Percentiles rank a stretch among this genome's conserved stretches.
Conservation (phyloP, 2,888 invertebrate species). For the Neoascia interrupta region DNA sequence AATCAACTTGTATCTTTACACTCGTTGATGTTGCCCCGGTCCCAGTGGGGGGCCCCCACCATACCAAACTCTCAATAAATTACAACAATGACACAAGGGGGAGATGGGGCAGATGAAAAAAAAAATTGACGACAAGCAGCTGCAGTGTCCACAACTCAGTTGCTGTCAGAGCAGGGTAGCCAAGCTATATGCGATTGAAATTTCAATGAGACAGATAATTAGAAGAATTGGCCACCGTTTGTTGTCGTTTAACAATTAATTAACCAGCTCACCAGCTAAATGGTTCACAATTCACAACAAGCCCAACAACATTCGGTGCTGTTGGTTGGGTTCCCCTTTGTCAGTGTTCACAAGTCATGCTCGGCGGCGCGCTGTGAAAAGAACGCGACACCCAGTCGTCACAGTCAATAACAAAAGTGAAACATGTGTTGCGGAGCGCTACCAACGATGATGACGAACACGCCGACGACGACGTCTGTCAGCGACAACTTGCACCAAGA, state of each 20-base stretch:
- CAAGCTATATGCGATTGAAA: conserved; percentile 60
- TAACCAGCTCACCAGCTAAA: conserved; percentile 68
- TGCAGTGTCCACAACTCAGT: conserved; percentile 21
- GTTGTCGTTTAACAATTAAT: conserved; percentile 70
- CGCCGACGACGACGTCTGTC: too few species aligned
- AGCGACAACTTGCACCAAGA: conserved; percentile 22
- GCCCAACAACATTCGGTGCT: neutral
- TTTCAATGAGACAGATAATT: conserved; percentile 70
- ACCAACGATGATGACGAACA: too few species aligned
- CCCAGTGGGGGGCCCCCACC: conserved; percentile 22
- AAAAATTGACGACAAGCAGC: conserved; percentile 25
- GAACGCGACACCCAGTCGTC: conserved; percentile 42
- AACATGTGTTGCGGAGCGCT: conserved; percentile 64
- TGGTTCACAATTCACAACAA: conserved; percentile 66
- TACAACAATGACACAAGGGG: conserved; percentile 36
- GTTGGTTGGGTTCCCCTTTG: conserved; percentile 16
- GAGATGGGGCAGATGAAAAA: neutral
- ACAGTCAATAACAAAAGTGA: conserved; percentile 67
- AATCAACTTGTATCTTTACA: conserved; percentile 63
- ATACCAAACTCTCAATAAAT: conserved; percentile 54
- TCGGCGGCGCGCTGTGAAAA: conserved; percentile 34
- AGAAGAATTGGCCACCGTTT: conserved; percentile 66
- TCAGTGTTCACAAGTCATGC: conserved; percentile 16
- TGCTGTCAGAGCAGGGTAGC: neutral
- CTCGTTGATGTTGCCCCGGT: conserved; percentile 19